Conservation (phyloP, 2,888 invertebrate genomes). For the Torymus aiolomorphi region DNA sequence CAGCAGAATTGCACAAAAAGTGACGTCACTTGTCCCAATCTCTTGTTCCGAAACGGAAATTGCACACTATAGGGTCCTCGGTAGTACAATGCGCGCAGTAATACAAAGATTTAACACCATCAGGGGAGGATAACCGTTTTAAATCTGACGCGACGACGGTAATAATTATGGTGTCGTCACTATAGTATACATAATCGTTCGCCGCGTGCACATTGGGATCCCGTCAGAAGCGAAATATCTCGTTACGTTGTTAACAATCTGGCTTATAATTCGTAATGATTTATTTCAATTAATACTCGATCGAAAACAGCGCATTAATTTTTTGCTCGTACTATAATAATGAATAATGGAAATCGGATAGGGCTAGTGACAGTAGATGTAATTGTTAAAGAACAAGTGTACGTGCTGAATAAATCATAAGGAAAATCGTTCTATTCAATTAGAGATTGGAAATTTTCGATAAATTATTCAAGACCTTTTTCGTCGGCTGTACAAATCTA, state of each 20-base stretch:
- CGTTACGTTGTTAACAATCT: not conserved
- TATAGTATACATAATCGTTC: not conserved
- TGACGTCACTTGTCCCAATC: constrained; percentile 28
- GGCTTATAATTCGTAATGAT: not conserved
- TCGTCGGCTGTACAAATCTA: too few relatives aligned
- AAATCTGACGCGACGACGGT: not conserved
- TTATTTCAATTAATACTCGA: constrained; percentile 1
- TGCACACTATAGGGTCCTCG: constrained; percentile 3
- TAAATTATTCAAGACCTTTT: too few relatives aligned
- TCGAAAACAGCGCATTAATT: too few relatives aligned
- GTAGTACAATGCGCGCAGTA: constrained; percentile 21
- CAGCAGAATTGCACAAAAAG: constrained; percentile 23
- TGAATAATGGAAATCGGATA: too few relatives aligned
- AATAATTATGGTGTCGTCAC: constrained; percentile 17
- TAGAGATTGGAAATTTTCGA: too few relatives aligned
- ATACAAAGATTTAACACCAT: constrained; percentile 3
- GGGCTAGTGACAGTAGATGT: too few relatives aligned
- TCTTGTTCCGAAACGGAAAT: constrained; percentile 31
- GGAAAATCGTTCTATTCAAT: too few relatives aligned
- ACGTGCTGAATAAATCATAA: too few relatives aligned
- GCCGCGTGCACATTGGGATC: constrained; percentile 14
- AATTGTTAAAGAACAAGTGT: too few relatives aligned
- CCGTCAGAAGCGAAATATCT: not conserved
- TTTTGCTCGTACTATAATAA: too few relatives aligned
- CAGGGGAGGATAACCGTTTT: constrained; percentile 21